phyloP scores from a whole-genome alignment of 2,888 invertebrate species.

The Liodrosophila aerea region DNA sequence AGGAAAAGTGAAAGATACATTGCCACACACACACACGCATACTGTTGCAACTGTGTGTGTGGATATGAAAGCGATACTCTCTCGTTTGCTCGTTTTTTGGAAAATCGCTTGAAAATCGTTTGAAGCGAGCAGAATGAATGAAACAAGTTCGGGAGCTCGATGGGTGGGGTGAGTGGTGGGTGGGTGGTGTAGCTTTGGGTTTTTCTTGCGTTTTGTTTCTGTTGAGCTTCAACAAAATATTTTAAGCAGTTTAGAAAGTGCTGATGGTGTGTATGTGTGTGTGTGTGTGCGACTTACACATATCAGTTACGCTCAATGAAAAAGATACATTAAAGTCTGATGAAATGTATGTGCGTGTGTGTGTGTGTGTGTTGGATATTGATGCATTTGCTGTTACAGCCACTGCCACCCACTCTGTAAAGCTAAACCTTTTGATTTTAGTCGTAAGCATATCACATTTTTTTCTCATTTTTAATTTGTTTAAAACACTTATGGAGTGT shows the following conservation, averaged over 20 bases:
- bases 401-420: slow-evolving; percentile 1
- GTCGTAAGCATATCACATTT: slow-evolving; percentile 48
- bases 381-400: slow-evolving; percentile 52
- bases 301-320: slow-evolving; percentile 45
- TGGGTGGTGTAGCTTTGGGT: slow-evolving; percentile 47
- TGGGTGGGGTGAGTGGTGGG: neutral
- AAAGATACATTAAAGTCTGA: slow-evolving; percentile 24
- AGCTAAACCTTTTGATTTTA: slow-evolving; percentile 47
- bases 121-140: slow-evolving; percentile 38
- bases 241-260: slow-evolving; percentile 73
- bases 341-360: neutral
- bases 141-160: neutral
- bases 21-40: slow-evolving; percentile 19
- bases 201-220: slow-evolving; percentile 55
- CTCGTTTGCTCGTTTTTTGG: slow-evolving; percentile 53
- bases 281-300: slow-evolving; percentile 39
- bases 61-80: slow-evolving; percentile 56
- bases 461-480: slow-evolving; percentile 41
- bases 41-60: too few species aligned
- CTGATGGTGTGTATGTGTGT: slow-evolving; percentile 21
- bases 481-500: slow-evolving; percentile 23
- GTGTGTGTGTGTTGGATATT: slow-evolving; percentile 26
- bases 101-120: slow-evolving; percentile 58
- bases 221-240: slow-evolving; percentile 70
- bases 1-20: slow-evolving; percentile 74